Evolutionary conservation across 2,797 vertebrate species (phyloP).

Genomic region (Notolepis coatsorum): DNA sequence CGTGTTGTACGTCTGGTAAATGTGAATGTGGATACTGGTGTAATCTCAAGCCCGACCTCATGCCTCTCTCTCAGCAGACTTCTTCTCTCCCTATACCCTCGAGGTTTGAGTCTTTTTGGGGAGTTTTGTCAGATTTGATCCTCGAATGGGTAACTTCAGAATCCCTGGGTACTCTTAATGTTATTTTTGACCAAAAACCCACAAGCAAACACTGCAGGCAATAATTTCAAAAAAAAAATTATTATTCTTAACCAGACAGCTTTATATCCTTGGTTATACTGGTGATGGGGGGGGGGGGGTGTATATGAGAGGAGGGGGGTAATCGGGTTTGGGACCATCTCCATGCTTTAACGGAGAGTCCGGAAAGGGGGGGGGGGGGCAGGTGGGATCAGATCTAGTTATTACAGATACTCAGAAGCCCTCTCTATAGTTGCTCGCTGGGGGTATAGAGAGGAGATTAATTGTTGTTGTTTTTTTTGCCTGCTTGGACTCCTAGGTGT

Average conservation of each 20-base stretch:
- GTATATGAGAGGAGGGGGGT: constrained; percentile 53
- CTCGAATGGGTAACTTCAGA: constrained; percentile 47
- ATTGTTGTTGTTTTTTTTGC: constrained; percentile 64
- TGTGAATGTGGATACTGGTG: constrained; percentile 77
- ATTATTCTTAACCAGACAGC: constrained; percentile 74
- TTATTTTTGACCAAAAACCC: constrained; percentile 72
- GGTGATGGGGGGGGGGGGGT: constrained; percentile 65
- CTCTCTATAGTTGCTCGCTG: constrained; percentile 51
- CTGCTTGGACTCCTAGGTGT: constrained; percentile 69
- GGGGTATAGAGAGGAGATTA: constrained; percentile 69
- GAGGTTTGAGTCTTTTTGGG: constrained; percentile 34
- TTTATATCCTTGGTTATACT: constrained; percentile 72
- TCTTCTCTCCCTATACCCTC: constrained; percentile 48
- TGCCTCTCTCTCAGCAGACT: constrained; percentile 59
- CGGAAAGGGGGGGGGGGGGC: constrained; percentile 57
- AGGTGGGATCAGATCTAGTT: constrained; percentile 65
- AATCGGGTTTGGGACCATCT: constrained; percentile 69
- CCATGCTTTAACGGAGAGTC: constrained; percentile 74
- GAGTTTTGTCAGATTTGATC: constrained; percentile 52
- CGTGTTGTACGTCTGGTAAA: constrained; percentile 61
- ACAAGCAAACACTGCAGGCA: constrained; percentile 76
- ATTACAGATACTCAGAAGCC: constrained; percentile 67
- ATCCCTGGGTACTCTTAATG: not conserved
- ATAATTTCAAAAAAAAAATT: constrained; percentile 75
- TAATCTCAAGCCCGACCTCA: constrained; percentile 50